A percentile compares a stretch with the other conserved stretches of the same genome.
Evolutionary conservation across 1,140 invertebrate genomes (phyloP).

Genomic region (Agraylea sexmaculata): DNA sequence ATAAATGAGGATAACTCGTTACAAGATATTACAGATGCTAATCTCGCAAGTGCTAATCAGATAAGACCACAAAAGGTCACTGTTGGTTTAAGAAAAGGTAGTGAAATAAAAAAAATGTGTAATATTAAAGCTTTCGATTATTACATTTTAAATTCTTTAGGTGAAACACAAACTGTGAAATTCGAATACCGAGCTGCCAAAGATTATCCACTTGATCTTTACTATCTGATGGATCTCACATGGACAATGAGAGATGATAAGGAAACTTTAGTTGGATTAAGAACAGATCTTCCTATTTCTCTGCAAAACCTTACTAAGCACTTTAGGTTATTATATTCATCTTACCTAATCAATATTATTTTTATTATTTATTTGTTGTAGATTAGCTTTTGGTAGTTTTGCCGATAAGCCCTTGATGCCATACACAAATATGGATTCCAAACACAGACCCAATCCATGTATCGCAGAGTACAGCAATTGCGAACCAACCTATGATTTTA

Average conservation of each 20-base stretch:
- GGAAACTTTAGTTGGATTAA: slow-evolving; percentile 62
- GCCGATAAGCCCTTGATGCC: slow-evolving; percentile 74
- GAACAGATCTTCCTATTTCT: slow-evolving; percentile 47
- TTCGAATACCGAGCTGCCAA: slow-evolving; percentile 48
- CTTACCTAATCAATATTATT: not conserved
- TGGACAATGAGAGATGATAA: slow-evolving; percentile 84
- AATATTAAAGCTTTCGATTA: not conserved
- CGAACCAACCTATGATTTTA: slow-evolving; percentile 56
- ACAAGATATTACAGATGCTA: slow-evolving; percentile 27
- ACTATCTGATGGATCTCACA: slow-evolving; percentile 85
- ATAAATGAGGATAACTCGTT: slow-evolving; percentile 28
- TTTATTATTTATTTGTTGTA: slow-evolving; percentile 18
- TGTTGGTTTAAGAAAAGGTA: slow-evolving; percentile 32
- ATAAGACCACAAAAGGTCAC: slow-evolving; percentile 34
- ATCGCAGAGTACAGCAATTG: slow-evolving; percentile 35
- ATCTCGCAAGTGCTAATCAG: slow-evolving; percentile 27
- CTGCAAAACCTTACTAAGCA: slow-evolving; percentile 68
- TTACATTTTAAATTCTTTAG: slow-evolving; percentile 26
- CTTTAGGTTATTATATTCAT: slow-evolving; percentile 45
- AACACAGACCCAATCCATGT: slow-evolving; percentile 43
- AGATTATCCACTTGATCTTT: slow-evolving; percentile 87
- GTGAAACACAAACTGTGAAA: slow-evolving; percentile 38
- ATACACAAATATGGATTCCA: slow-evolving; percentile 48
- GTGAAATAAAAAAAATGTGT: not conserved
- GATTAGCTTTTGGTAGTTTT: slow-evolving; percentile 72